Evolutionary conservation across 2,888 invertebrate genomes (phyloP).

Genomic region (Molorchus minor): DNA sequence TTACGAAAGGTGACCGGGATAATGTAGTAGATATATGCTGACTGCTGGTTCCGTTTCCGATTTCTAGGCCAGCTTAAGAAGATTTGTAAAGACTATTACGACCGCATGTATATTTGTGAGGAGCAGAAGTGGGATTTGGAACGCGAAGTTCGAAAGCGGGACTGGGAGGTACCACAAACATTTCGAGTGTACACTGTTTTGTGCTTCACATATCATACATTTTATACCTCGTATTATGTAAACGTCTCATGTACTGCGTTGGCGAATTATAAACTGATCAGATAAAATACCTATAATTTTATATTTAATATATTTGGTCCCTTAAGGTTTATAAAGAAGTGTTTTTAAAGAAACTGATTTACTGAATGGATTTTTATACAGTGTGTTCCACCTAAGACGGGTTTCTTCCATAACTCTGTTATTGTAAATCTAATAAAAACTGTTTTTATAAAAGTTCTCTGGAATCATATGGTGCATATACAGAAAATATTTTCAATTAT

Average conservation of each 20-base stretch:
- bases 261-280: conserved; percentile 30
- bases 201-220: conserved; percentile 53
- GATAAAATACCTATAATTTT: too few species aligned
- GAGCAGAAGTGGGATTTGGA: conserved; percentile 99
- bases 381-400: too few species aligned
- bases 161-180: conserved; percentile 89
- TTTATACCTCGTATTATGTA: conserved; percentile 20
- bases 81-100: conserved; percentile 95
- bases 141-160: conserved; percentile 99
- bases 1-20: conserved; percentile 13
- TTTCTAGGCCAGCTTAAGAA: conserved; percentile 86
- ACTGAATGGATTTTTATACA: too few species aligned
- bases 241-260: conserved; percentile 16
- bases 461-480: too few species aligned
- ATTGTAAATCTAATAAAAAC: too few species aligned
- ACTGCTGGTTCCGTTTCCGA: conserved; percentile 63
- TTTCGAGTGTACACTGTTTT: conserved; percentile 44
- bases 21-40: conserved; percentile 44
- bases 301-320: too few species aligned
- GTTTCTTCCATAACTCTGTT: too few species aligned
- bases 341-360: too few species aligned
- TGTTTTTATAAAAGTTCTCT: too few species aligned
- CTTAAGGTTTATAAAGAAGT: too few species aligned
- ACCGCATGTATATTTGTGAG: conserved; percentile 97
- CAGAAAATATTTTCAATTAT: too few species aligned